These are phyloP conservation scores for Sogatella furcifera DNA, from an alignment of 1,140 invertebrate species.

Conservation along the genomic window DNA sequence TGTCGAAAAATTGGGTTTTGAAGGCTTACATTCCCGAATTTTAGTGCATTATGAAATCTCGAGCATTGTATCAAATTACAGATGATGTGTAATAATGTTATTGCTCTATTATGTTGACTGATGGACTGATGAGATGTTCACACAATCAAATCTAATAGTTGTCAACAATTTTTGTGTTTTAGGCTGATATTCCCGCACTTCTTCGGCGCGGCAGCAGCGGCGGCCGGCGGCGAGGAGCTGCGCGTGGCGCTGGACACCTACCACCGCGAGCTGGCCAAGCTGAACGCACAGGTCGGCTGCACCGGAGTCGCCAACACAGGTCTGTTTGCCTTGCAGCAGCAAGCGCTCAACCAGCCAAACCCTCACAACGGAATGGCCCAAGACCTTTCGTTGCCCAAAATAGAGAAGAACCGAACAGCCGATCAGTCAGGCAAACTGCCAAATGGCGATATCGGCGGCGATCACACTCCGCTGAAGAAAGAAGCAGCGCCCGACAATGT, in stretches of 20 bases:
- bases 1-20: no score
- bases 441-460: slow-evolving; percentile 12
- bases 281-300: slow-evolving; percentile 39
- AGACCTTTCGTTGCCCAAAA: slow-evolving; percentile 74
- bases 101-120: no score
- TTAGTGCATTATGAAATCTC: no score
- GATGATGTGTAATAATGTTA: no score
- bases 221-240: slow-evolving; percentile 62
- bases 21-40: no score
- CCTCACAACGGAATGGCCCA: slow-evolving; percentile 60
- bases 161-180: slow-evolving; percentile 3
- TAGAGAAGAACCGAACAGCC: slow-evolving; percentile 49
- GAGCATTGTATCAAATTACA: no score
- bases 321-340: slow-evolving; percentile 59
- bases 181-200: slow-evolving; percentile 72
- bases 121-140: no score
- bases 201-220: slow-evolving; percentile 44
- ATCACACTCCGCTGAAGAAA: slow-evolving; percentile 12
- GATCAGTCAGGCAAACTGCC: slow-evolving; percentile 19
- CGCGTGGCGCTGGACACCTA: slow-evolving; percentile 83
- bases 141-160: no score
- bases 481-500: slow-evolving; percentile 19
- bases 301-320: slow-evolving; percentile 33
- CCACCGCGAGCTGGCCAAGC: slow-evolving; percentile 77
- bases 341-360: slow-evolving; percentile 43